Evolutionary conservation across 2,888 invertebrate species (phyloP).

Genomic region (Drosophila prolongata): DNA sequence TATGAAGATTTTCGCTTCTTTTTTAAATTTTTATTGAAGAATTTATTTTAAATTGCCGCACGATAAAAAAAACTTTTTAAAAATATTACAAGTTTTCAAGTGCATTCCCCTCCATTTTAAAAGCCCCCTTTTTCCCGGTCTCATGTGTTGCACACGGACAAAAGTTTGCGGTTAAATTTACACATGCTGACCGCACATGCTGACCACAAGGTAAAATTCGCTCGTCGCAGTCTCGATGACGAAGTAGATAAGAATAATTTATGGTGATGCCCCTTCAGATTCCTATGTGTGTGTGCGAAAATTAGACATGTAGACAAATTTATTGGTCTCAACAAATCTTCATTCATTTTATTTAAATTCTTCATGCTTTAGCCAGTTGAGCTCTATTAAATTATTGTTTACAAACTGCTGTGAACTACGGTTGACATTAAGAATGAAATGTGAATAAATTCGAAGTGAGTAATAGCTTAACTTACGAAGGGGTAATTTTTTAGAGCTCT

Average conservation of each 20-base stretch:
- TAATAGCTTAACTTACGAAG: neutral
- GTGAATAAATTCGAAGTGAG: slow-evolving; percentile 12
- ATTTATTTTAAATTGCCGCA: too few relatives aligned
- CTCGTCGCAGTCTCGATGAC: slow-evolving; percentile 72
- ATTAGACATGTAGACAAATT: slow-evolving; percentile 80
- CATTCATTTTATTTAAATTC: slow-evolving; percentile 41
- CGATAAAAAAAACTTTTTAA: too few relatives aligned
- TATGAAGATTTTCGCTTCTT: too few relatives aligned
- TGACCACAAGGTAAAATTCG: slow-evolving; percentile 67
- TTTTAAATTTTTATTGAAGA: too few relatives aligned
- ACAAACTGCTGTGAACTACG: slow-evolving; percentile 22
- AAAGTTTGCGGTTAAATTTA: slow-evolving; percentile 67
- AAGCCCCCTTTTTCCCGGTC: slow-evolving; percentile 14
- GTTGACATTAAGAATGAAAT: slow-evolving; percentile 54
- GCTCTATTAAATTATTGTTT: slow-evolving; percentile 71
- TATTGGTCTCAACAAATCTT: slow-evolving; percentile 77
- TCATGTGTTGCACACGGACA: slow-evolving; percentile 58
- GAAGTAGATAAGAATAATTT: slow-evolving; percentile 78
- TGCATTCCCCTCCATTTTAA: slow-evolving; percentile 5
- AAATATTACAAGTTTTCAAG: neutral
- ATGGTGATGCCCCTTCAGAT: slow-evolving; percentile 69
- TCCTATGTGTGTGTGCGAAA: slow-evolving; percentile 62
- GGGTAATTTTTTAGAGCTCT: neutral
- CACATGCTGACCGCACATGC: slow-evolving; percentile 54
- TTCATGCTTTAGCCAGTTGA: slow-evolving; percentile 28